A percentile compares a stretch with the other conserved stretches of the same genome.
Conservation (phyloP, 2,797 vertebrate species). For the Megalops cyprinoides region DNA sequence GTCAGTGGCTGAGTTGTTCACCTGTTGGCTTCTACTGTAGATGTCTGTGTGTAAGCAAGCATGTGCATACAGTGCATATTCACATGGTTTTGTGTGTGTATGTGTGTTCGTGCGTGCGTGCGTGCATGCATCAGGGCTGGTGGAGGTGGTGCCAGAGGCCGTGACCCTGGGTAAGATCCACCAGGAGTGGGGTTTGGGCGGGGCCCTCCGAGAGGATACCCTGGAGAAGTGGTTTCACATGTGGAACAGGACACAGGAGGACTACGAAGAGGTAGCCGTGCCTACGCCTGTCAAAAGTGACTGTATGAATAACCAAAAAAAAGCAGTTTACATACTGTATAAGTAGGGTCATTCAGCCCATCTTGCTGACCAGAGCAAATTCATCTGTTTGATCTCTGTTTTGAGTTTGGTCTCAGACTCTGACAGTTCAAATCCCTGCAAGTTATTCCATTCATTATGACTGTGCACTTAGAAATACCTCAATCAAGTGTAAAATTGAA, state of each 20-base stretch:
- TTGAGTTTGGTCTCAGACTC: no score
- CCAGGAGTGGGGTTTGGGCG: slow-evolving; percentile 87
- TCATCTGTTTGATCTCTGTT: not conserved
- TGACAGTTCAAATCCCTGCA: not conserved
- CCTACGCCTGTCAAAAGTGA: not conserved
- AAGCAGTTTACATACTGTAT: no score
- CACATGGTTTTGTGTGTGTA: not conserved
- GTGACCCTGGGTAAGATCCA: slow-evolving; percentile 93
- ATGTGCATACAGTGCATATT: not conserved
- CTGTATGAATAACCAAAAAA: not conserved
- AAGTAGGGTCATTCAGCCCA: no score
- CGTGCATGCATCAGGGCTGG: slow-evolving; percentile 77
- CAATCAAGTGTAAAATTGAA: no score
- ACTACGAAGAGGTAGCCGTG: slow-evolving; percentile 85
- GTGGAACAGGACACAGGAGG: slow-evolving; percentile 85
- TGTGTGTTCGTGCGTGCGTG: slow-evolving; percentile 1
- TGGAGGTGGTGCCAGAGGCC: slow-evolving; percentile 90
- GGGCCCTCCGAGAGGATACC: slow-evolving; percentile 86
- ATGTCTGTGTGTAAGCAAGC: no score
- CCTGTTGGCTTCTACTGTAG: not conserved
- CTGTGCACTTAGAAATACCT: no score
- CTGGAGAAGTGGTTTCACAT: slow-evolving; percentile 93
- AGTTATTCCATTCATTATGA: not conserved
- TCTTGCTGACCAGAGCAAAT: not conserved
- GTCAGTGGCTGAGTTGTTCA: slow-evolving; percentile 60